Evolutionary conservation across 2,888 invertebrate genomes (phyloP).

Genomic region (Macrosoma leucophasiata): DNA sequence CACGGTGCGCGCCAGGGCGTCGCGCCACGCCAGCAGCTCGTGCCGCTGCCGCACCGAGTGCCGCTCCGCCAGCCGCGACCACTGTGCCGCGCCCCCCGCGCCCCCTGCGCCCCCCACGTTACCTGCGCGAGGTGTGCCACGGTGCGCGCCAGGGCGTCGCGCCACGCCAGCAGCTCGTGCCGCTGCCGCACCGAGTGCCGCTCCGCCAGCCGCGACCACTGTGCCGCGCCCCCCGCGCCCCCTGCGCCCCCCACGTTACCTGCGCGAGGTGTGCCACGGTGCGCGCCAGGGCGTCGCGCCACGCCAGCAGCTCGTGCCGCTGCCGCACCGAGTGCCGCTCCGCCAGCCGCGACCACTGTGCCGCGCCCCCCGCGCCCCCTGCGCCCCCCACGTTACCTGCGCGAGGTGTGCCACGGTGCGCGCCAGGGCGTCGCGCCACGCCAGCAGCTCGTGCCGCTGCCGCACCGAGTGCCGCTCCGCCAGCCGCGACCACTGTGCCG

Average conservation of each 20-base stretch:
- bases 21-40: constrained; percentile 4
- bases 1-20: constrained; percentile 73
- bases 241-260: too few relatives aligned
- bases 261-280: constrained; percentile 83
- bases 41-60: neutral
- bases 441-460: constrained; percentile 86
- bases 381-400: too few relatives aligned
- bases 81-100: neutral
- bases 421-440: constrained; percentile 87
- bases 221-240: neutral
- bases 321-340: constrained; percentile 88
- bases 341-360: constrained; percentile 88
- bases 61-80: neutral
- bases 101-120: too few relatives aligned
- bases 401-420: constrained; percentile 81
- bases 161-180: constrained; percentile 89
- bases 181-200: constrained; percentile 79
- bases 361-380: too few relatives aligned
- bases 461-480: constrained; percentile 71
- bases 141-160: constrained; percentile 82
- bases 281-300: constrained; percentile 84
- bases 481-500: constrained; percentile 71
- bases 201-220: constrained; percentile 76
- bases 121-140: constrained; percentile 85
- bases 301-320: constrained; percentile 86